Base-by-base conservation (phyloP, 2,888 invertebrate genomes). In the Leucania comma region DNA sequence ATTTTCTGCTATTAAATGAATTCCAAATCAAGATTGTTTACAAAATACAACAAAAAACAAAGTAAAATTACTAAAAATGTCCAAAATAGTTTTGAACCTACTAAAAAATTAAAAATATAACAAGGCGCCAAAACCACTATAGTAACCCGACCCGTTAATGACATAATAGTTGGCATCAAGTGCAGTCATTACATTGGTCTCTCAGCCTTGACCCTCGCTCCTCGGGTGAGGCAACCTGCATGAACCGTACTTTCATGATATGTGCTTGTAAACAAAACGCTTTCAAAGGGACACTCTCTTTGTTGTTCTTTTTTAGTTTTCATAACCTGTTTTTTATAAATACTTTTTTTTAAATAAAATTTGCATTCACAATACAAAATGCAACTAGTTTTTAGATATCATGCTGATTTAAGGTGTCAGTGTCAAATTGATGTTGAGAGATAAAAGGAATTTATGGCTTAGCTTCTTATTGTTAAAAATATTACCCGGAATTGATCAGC, bases 201-300 rank as follows among this genome's bases (percentile, higher is more conserved):
- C 82, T 80, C 84, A 88, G 86, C 91, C 92, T 92, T 92, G 92
- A 92, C 91, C 92, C 87, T 78, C 83, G 87, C 91, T 91, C 92
- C 87, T 76, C 86, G 87, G 92, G 92, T 92, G 90, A 90, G 90
- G 84, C 82, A 89, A 89, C 89, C 89, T 86, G 86, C 72, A 85
- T 82, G 85, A 85, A 80, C 79, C 73, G 70, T 75, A 80, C 87
- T 85, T 87, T 87, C 83, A 76, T 86, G 82, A 87, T 83, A 86
- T 78, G 82, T 81, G 81, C 82, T 84, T 89, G 87, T 86, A 84
- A 86, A 85, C 83, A 84, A 84, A 85, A 83, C 79, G 63, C 66
- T 78, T 75, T 78, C 72, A 77, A 82, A 80, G 72, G 72, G 78
- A 78, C 76, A 63, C 64, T 70, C 57, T 75, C 70, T 65, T 82